Conservation (phyloP, 1,140 invertebrate genomes). For the Hypsibius dujardini region DNA sequence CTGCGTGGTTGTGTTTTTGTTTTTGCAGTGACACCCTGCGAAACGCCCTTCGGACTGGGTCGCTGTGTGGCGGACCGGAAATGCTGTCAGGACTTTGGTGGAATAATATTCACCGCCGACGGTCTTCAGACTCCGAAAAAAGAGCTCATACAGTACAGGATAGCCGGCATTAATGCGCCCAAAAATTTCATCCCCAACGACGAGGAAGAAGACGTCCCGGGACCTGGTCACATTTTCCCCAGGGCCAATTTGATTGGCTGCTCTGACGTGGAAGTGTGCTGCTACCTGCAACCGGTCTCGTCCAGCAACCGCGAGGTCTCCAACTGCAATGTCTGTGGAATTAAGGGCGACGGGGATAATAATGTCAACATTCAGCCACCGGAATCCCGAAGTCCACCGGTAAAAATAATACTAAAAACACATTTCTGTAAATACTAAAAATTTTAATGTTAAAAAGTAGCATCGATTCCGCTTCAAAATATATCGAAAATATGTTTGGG, state of each 20-base stretch:
- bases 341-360: not conserved
- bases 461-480: too few species aligned
- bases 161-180: constrained; percentile 11
- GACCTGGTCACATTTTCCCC: constrained; percentile 13
- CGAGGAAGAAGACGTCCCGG: not conserved
- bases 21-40: constrained; percentile 8
- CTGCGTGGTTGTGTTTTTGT: too few species aligned
- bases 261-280: constrained; percentile 3
- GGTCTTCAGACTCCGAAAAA: not conserved
- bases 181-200: not conserved
- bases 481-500: too few species aligned
- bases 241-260: not conserved
- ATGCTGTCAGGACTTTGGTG: constrained; percentile 15
- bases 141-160: constrained; percentile 15
- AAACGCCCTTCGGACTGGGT: constrained; percentile 1
- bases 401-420: too few species aligned
- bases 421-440: too few species aligned
- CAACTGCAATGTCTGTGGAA: not conserved
- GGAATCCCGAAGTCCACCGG: too few species aligned
- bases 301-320: not conserved
- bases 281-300: constrained; percentile 1
- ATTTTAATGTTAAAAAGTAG: too few species aligned
- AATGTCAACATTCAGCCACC: not conserved
- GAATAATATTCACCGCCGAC: constrained; percentile 8
- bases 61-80: constrained; percentile 15